phyloP scores from a whole-genome alignment of 2,797 vertebrate species.

The Sus cebifrons region DNA sequence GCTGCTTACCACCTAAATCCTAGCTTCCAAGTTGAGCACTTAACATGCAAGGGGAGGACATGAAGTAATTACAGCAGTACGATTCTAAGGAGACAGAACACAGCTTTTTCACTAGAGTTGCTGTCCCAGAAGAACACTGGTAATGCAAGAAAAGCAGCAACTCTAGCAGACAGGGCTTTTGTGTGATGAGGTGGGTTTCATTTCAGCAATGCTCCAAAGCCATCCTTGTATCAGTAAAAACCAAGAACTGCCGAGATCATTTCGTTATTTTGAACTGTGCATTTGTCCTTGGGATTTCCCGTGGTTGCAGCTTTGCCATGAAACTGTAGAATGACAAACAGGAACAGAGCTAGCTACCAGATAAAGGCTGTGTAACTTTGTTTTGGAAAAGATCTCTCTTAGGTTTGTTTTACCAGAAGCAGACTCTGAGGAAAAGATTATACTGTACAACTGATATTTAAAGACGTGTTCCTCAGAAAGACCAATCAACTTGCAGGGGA shows the following conservation, averaged over 20 bases:
- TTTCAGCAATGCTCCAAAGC: not conserved
- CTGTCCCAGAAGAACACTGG: not conserved
- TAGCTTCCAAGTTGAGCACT: not conserved
- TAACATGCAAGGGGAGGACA: not conserved
- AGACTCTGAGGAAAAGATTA: not conserved
- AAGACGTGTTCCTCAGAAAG: not conserved
- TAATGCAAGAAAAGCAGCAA: not conserved
- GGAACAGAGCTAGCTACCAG: not conserved
- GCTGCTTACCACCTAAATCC: not conserved
- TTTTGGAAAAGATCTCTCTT: not conserved
- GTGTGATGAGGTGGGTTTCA: rapidly evolving
- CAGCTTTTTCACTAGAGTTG: not conserved
- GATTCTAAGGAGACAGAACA: not conserved
- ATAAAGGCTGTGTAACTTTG: not conserved
- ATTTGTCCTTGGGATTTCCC: not conserved
- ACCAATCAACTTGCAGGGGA: too few relatives aligned
- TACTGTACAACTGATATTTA: not conserved
- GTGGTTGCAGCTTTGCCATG: not conserved
- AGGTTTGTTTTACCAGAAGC: not conserved
- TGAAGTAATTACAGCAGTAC: not conserved
- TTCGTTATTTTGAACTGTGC: not conserved
- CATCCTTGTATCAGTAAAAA: not conserved
- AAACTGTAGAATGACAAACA: not conserved
- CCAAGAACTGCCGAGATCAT: not conserved
- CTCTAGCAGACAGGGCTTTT: not conserved